Conservation (phyloP, 2,797 vertebrate species). For the Acrocephalus scirpaceus region DNA sequence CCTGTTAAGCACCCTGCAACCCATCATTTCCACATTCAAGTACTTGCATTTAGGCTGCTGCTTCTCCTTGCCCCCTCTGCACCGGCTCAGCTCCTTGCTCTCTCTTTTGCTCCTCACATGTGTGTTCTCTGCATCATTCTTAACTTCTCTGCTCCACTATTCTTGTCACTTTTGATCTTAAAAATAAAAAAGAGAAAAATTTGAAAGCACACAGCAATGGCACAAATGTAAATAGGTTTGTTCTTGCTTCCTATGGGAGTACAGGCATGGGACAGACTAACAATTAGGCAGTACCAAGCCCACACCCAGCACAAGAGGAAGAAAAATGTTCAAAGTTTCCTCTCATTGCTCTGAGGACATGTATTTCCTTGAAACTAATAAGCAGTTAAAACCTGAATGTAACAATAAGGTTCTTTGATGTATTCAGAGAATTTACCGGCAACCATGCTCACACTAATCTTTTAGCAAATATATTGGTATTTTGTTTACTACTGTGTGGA, state of each 20-base stretch:
- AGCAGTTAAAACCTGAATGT: conserved; percentile 50
- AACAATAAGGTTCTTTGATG: conserved; percentile 61
- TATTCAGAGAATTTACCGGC: conserved; percentile 16
- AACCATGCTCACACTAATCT: not conserved
- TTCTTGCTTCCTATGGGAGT: conserved; percentile 51
- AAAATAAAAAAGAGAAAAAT: not conserved
- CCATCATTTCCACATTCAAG: conserved; percentile 2
- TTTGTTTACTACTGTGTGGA: not conserved
- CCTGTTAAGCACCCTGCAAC: not conserved
- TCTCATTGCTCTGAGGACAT: conserved; percentile 63
- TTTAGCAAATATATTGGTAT: not conserved
- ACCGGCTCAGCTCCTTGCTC: conserved; percentile 18
- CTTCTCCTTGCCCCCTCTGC: conserved; percentile 25
- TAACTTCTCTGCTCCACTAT: conserved; percentile 27
- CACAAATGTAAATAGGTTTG: conserved; percentile 54
- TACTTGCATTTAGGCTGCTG: conserved; percentile 59
- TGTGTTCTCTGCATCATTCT: conserved; percentile 47
- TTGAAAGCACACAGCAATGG: conserved; percentile 23
- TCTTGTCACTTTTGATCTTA: conserved; percentile 57
- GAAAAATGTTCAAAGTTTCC: conserved; percentile 65
- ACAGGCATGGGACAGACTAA: conserved; percentile 47
- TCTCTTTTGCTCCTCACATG: conserved; percentile 61
- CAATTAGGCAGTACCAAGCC: conserved; percentile 56
- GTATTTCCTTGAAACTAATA: conserved; percentile 61
- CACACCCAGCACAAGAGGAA: conserved; percentile 66